Percentiles rank a stretch among this genome's conserved stretches.
Evolutionary conservation across 2,888 invertebrate genomes (phyloP).

Genomic region (Megalurothrips usitatus): DNA sequence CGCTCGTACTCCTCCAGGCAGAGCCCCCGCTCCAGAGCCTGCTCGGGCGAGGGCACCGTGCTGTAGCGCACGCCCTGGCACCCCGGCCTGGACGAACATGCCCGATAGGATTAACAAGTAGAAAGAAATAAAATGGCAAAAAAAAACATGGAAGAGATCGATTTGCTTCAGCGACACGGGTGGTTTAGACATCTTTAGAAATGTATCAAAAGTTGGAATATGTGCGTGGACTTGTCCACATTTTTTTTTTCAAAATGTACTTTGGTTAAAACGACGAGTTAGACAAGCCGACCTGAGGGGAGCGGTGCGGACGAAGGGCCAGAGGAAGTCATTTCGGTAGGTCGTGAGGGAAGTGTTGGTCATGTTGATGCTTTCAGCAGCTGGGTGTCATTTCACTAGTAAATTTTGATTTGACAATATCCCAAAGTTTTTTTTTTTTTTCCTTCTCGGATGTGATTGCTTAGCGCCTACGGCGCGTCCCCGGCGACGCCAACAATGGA

Average conservation of each 20-base stretch:
- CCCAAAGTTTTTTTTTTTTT: not conserved
- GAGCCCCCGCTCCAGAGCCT: constrained; percentile 21
- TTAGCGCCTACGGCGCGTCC: not conserved
- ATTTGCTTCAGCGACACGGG: too few species aligned
- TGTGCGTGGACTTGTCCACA: too few species aligned
- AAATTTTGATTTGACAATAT: not conserved
- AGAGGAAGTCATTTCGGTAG: constrained; percentile 24
- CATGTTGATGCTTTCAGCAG: not conserved
- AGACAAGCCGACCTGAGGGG: not conserved
- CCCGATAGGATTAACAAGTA: too few species aligned
- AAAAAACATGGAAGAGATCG: too few species aligned
- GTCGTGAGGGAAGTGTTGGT: not conserved
- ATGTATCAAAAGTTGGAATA: too few species aligned
- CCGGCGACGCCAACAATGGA: not conserved
- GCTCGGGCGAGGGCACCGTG: constrained; percentile 20
- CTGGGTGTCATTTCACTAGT: not conserved
- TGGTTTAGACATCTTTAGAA: too few species aligned
- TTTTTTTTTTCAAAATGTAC: too few species aligned
- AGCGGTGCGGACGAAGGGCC: constrained; percentile 17
- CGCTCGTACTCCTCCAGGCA: constrained; percentile 21
- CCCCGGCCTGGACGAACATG: constrained; percentile 14
- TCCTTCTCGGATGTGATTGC: not conserved
- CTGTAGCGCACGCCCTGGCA: constrained; percentile 9
- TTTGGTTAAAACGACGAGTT: too few species aligned
- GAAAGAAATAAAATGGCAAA: too few species aligned